These are phyloP conservation scores for Brachionus asplanchnoidis DNA, from an alignment of 1,140 invertebrate genomes.

Conservation along the genomic window DNA sequence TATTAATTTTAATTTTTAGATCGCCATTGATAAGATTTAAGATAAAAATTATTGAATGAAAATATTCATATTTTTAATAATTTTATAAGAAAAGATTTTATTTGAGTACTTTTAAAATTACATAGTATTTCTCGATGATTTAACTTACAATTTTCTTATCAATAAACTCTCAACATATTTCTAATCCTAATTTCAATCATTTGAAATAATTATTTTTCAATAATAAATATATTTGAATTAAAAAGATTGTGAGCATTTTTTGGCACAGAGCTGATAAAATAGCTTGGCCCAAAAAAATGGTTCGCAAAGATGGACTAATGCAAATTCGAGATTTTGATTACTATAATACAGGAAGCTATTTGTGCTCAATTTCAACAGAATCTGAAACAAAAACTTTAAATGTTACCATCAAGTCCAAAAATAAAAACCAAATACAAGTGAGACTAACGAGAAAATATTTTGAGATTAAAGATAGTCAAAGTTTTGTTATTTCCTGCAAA, in stretches of 20 bases:
- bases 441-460: neutral
- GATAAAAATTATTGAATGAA: no score
- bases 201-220: no score
- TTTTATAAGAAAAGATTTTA: no score
- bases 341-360: neutral
- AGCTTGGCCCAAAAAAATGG: neutral
- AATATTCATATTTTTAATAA: no score
- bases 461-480: neutral
- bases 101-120: no score
- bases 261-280: neutral
- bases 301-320: neutral
- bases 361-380: neutral
- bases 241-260: neutral
- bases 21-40: no score
- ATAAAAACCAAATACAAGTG: neutral
- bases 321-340: constrained; percentile 1
- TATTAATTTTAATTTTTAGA: no score
- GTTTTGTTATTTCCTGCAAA: neutral
- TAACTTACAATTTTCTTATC: no score
- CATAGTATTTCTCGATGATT: no score
- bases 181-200: no score
- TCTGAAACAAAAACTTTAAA: neutral
- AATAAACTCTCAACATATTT: no score
- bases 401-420: neutral
- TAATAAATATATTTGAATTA: no score